phyloP scores from a whole-genome alignment of 2,797 vertebrate species.

The Amniataba percoides region DNA sequence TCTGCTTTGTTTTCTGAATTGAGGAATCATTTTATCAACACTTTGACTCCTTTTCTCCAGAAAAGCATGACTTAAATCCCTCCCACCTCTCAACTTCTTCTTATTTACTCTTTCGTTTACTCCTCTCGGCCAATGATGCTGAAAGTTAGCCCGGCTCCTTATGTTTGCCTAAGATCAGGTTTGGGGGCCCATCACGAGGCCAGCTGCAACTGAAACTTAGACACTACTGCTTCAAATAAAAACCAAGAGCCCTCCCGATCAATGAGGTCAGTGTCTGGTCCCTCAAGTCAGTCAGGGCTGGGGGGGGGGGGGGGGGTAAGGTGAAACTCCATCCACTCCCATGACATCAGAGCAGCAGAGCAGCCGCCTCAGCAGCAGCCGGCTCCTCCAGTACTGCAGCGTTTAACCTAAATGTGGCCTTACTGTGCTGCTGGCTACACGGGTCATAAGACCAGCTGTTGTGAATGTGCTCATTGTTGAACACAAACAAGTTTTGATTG shows the following conservation, averaged over 20 bases:
- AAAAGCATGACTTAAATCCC: neutral
- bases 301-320: conserved; percentile 30
- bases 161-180: conserved; percentile 78
- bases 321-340: conserved; percentile 74
- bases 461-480: conserved; percentile 79
- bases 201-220: conserved; percentile 76
- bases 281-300: conserved; percentile 41
- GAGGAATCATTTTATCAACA: neutral
- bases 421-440: conserved; percentile 42
- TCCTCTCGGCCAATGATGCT: conserved; percentile 37
- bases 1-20: conserved; percentile 1
- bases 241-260: conserved; percentile 67
- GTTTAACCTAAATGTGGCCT: conserved; percentile 49
- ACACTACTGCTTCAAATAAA: conserved; percentile 65
- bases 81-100: neutral
- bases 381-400: conserved; percentile 42
- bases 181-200: conserved; percentile 59
- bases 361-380: conserved; percentile 37
- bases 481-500: conserved; percentile 57
- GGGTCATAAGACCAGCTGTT: conserved; percentile 75
- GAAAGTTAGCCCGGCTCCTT: conserved; percentile 38
- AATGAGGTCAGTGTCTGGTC: conserved; percentile 77
- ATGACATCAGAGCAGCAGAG: conserved; percentile 67
- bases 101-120: conserved; percentile 36
- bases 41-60: neutral